Percentiles rank a stretch among this genome's conserved stretches.
These are phyloP conservation scores for Euura lappo DNA, from an alignment of 1,140 invertebrate species.

Conservation along the genomic window DNA sequence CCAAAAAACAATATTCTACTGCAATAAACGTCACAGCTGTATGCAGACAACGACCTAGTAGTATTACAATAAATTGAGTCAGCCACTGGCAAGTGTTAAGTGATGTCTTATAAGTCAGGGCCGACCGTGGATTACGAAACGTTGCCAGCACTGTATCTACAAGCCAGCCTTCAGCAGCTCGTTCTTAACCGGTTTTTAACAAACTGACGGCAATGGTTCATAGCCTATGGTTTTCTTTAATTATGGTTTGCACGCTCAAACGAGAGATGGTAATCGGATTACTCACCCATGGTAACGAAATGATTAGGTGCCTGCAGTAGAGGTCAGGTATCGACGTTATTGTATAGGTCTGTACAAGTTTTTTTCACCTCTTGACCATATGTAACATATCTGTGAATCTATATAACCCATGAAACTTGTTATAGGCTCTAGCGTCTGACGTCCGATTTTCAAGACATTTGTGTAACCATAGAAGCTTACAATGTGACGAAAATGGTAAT, in stretches of 20 bases:
- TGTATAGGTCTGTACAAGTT: too few relatives aligned
- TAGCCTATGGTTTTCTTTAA: neutral
- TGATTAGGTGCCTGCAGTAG: neutral
- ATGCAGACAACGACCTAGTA: slow-evolving; percentile 1
- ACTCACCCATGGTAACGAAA: neutral
- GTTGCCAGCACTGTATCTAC: neutral
- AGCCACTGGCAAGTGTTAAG: neutral
- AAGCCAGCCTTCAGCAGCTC: neutral
- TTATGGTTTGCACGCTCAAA: neutral
- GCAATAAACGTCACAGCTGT: too few relatives aligned
- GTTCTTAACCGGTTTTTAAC: neutral
- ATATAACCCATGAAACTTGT: too few relatives aligned
- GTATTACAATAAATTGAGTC: slow-evolving; percentile 7
- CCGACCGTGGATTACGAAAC: neutral
- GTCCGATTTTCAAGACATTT: too few relatives aligned
- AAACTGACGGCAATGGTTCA: neutral
- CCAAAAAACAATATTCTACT: too few relatives aligned
- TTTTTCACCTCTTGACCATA: too few relatives aligned
- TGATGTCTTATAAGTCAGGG: slow-evolving; percentile 5
- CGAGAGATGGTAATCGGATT: neutral
- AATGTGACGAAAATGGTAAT: too few relatives aligned
- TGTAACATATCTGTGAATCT: too few relatives aligned
- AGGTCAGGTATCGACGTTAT: too few relatives aligned
- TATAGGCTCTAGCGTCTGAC: too few relatives aligned
- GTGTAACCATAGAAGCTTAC: too few relatives aligned